A percentile compares a stretch with the other conserved stretches of the same genome.
Conservation (phyloP, 2,113 vertebrate species). For the Chroicocephalus ridibundus region DNA sequence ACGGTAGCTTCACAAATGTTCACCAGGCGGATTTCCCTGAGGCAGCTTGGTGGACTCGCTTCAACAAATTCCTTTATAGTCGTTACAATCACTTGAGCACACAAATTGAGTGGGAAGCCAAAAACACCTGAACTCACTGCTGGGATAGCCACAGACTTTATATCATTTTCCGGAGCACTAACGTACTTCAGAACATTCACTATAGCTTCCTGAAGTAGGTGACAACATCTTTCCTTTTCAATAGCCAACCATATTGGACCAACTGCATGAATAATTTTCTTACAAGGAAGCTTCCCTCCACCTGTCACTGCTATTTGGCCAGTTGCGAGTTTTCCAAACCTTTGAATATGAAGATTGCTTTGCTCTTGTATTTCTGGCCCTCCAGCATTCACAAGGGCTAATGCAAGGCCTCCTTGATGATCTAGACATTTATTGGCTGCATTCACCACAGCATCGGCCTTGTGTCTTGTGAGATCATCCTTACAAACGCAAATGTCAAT, state of each 20-base stretch:
- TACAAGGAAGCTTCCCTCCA: constrained; percentile 77
- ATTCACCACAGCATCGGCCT: constrained; percentile 83
- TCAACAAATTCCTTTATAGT: constrained; percentile 56
- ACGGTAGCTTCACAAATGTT: constrained; percentile 80
- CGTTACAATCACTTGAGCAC: constrained; percentile 77
- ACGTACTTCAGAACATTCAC: constrained; percentile 42
- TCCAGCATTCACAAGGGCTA: constrained; percentile 74
- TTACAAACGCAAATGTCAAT: constrained; percentile 81
- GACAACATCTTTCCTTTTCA: fast-evolving
- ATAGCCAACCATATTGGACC: constrained; percentile 14
- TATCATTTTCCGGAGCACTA: fast-evolving
- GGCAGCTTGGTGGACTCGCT: fast-evolving
- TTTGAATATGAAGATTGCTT: neutral
- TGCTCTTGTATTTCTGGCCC: constrained; percentile 73
- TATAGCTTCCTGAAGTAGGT: constrained; percentile 29
- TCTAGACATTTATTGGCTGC: constrained; percentile 78
- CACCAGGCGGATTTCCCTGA: constrained; percentile 79
- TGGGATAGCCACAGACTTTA: constrained; percentile 84
- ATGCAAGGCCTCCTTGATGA: constrained; percentile 80
- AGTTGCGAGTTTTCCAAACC: neutral
- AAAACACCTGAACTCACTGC: constrained; percentile 89
- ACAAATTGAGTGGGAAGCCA: constrained; percentile 76
- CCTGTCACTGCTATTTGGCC: constrained; percentile 59
- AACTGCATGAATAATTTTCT: constrained; percentile 83
- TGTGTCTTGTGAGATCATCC: constrained; percentile 80